Evolutionary conservation across 53 echinoderm and acorn worm genomes (phyloP).

Genomic region (Temnopleurus reevesii): DNA sequence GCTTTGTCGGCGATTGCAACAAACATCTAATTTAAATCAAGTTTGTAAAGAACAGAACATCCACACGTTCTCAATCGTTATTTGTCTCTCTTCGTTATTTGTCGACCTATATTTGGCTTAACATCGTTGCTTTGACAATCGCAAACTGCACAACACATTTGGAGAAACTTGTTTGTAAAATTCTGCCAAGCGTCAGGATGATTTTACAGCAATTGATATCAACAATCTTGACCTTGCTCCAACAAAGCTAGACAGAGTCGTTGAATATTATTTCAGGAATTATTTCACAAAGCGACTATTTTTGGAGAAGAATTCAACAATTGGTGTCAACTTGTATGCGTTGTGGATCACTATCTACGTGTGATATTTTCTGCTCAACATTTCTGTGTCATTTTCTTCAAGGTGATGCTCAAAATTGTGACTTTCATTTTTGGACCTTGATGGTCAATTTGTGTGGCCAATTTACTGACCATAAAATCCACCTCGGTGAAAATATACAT

Average conservation of each 20-base stretch:
- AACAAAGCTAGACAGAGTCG: not conserved
- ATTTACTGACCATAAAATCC: not conserved
- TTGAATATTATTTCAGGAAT: slow-evolving; percentile 21
- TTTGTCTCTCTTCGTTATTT: too few species aligned
- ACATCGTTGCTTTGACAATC: too few species aligned
- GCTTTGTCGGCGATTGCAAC: too few species aligned
- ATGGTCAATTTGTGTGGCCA: slow-evolving; percentile 4
- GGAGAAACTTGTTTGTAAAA: not conserved
- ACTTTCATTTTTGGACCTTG: not conserved
- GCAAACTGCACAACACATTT: not conserved
- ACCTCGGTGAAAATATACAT: not conserved
- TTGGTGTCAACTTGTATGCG: not conserved
- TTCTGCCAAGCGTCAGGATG: not conserved
- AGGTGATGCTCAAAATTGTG: not conserved
- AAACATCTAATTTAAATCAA: too few species aligned
- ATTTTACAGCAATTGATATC: not conserved
- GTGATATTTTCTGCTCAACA: not conserved
- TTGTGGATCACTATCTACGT: not conserved
- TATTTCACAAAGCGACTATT: too few species aligned
- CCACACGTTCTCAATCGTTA: too few species aligned
- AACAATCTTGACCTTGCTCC: slow-evolving; percentile 2
- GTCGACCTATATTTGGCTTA: too few species aligned
- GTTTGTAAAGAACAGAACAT: too few species aligned
- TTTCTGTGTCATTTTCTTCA: not conserved
- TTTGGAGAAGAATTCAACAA: not conserved